Base-by-base conservation (phyloP, 2,888 invertebrate species). In the Drosophila meridiana region DNA sequence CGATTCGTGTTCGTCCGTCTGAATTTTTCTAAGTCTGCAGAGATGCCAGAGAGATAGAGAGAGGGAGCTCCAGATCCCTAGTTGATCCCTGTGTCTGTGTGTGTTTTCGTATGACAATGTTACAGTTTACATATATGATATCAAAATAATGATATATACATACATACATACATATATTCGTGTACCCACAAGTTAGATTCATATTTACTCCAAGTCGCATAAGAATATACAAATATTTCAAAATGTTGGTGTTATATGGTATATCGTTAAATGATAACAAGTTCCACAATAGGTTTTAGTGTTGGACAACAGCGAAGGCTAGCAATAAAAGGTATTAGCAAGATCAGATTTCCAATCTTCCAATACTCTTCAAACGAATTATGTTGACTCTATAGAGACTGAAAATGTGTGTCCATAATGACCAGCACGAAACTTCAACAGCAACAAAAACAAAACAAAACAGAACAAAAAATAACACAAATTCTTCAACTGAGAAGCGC, bases 161-260 rank as follows among this genome's bases (percentile, higher is more conserved):
- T 55, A 40, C 42, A 43, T 48, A 48, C 36, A 63, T 26, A 43
- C 34, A 55, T 55, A 38, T 55, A 55, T 55, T 40, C 32, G 36
- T 61, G 58, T 70, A 70, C 9, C 53, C 72, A 48, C 14, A 71
- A 55, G 47, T 69, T 73, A 69, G 70, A 53, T 62, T 55, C 71
- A 58, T 55, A 58, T 73, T 76, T 58, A 58, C 59, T 60, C 45
- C 34, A 30, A 67, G 38, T 45, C 48, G 28, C 53, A 66, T 56
- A 32, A 36, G 50, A 32, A 42, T 56, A 42, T 52, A 56, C 11
- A 8, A 20, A 20, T 59, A 43, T 26, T 69, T 34, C 2, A 55
- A 20, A 36, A 36, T 14, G 40, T 69, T 68, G 58, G 34, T 58
- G 45, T 42, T 56, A 36, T 34, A 45, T 36, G 43, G 53, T 34